Evolutionary conservation across 2,888 invertebrate genomes (phyloP), one percentile per base, ranked within the genome.

Genomic region (Apodemia zela): DNA sequence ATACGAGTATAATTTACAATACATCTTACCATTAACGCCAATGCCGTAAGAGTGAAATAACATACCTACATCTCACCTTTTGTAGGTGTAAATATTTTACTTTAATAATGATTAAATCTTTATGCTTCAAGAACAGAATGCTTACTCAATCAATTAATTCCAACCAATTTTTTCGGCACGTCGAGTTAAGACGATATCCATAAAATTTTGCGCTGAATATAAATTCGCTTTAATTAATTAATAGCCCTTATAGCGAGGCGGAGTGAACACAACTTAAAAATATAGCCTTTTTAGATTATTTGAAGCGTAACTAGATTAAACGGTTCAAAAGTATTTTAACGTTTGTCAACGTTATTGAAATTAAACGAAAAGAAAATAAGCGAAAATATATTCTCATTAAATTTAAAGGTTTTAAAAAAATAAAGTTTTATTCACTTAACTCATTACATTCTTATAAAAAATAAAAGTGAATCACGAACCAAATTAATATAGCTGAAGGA

Each of bases 121-220:
- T 25, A 45, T 5, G 62, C 11, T 62, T 29, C 58, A 59, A 62
- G 47, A 29, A 18, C 58, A 45, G 17, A 33, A 59, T 47, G 13
- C 42, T 42, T 42, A 42, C 15, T 38, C 62, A 62, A 62, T 62
- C 62, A 62, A 62, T 62, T 62, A 59, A 17, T 38, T 29, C 62
- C 58, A 21, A 62, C 47, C 62, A 62, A 58, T 62, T 59, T 62
- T 62, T 59, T 18, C 45, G 62, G 29, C 18, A 45, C 58, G 62
- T 58, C 47, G 58, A 62, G 33, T 59, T 62, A 59, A 47, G 62
- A 59, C 62, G 29, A 62, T 47, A 62, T 47, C 59, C 59, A 21
- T 58, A 58, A 51, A 60, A 60, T 60, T 60, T 60, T 38, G 25
- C 60, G 58, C 62, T 58, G 62, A 62, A 62, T 62, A 62, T 62